Evolutionary conservation across 37 sponge, comb jelly and placozoan genomes (phyloP).

Genomic region (Axinella damicornis): DNA sequence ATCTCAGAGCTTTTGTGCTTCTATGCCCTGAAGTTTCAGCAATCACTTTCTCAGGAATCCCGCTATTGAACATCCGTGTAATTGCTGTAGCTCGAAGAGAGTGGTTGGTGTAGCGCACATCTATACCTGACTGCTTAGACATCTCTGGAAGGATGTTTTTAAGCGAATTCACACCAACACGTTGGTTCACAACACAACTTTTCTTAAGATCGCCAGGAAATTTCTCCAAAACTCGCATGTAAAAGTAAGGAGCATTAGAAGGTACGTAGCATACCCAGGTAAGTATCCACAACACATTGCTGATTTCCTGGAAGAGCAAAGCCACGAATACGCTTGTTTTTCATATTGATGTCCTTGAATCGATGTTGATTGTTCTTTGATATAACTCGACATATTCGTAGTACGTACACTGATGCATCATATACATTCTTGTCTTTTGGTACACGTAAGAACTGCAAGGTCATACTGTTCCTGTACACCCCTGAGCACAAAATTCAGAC

Average conservation of each 20-base stretch:
- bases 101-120: constrained; percentile 35
- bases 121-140: background rate
- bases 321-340: background rate
- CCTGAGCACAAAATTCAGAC: constrained; percentile 6
- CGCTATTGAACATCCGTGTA: too few relatives aligned
- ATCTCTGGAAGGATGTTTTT: constrained; percentile 29
- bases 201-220: constrained; percentile 3
- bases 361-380: constrained; percentile 7
- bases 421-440: background rate
- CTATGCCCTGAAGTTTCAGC: constrained; percentile 21
- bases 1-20: constrained; percentile 14
- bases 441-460: background rate
- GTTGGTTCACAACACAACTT: background rate
- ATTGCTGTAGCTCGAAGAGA: constrained; percentile 38
- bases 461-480: constrained; percentile 39
- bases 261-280: constrained; percentile 1
- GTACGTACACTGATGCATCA: constrained; percentile 3
- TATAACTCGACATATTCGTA: too few relatives aligned
- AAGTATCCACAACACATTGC: constrained; percentile 26
- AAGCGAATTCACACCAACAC: constrained; percentile 33
- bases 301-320: background rate
- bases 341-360: constrained; percentile 12
- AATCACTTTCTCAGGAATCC: constrained; percentile 35
- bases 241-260: constrained; percentile 22
- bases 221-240: constrained; percentile 29